phyloP scores from a whole-genome alignment of 2,113 vertebrate species.

The Vulpes vulpes region DNA sequence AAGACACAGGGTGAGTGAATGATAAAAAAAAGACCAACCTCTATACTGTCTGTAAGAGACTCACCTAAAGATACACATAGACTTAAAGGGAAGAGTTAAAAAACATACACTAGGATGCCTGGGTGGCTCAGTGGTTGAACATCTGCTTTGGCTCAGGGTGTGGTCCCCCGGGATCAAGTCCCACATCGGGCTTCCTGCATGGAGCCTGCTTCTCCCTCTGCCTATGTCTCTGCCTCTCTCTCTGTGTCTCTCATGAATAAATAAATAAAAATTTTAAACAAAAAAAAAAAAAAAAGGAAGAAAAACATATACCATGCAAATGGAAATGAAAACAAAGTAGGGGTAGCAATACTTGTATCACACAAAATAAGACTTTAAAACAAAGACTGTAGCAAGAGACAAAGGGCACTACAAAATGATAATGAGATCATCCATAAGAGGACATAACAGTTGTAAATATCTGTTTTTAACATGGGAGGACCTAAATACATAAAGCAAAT shows the following conservation, averaged over 20 bases:
- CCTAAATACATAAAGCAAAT: not conserved
- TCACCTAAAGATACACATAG: not conserved
- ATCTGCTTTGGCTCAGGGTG: no score
- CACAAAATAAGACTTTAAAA: not conserved
- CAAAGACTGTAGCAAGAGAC: not conserved
- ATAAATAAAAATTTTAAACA: no score
- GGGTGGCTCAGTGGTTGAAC: no score
- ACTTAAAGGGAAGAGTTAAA: not conserved
- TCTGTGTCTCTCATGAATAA: no score
- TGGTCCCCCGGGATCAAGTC: no score
- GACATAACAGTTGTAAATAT: not conserved
- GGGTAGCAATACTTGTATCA: not conserved
- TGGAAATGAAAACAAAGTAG: not conserved
- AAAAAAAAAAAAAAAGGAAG: no score
- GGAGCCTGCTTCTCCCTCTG: no score
- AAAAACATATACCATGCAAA: not conserved
- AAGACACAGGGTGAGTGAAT: not conserved
- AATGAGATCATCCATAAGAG: not conserved
- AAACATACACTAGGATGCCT: no score
- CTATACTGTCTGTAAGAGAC: not conserved
- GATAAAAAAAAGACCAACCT: not conserved
- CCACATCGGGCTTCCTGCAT: no score
- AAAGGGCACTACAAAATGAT: not conserved
- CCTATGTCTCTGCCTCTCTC: no score
- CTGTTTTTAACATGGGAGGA: not conserved